Base-by-base conservation (phyloP, 2,113 vertebrate genomes). In the Trematocara macrostoma region DNA sequence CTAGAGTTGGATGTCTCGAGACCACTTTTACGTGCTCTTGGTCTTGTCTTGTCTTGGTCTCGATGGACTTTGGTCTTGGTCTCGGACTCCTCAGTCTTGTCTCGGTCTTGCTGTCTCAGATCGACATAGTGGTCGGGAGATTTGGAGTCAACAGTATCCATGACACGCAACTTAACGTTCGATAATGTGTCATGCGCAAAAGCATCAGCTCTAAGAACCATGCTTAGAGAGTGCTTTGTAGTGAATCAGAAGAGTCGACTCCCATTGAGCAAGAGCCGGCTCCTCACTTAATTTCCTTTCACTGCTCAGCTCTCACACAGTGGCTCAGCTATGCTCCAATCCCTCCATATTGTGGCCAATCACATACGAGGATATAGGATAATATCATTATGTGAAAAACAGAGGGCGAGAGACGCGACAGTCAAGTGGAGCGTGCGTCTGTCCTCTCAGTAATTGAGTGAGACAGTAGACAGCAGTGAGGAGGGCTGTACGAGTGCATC, bases 201-300 rank as follows among this genome's bases (percentile, higher is more conserved):
- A 29, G 55, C 23, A 56, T 56, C 11, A 1, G 12, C 23, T 29
- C 4, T 0, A 29, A 56, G 53, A 56, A 7, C 11, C 6, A 2
- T 56, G 20, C 20, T 26, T 14, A 26, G 7, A 56, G 53, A 29
- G 53, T 56, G 53, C 23, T 56, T 56, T 56, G 55, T 56, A 56
- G 23, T 56, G 12, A 56, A 29, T 56, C 23, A 29, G 55, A 29
- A 15, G 55, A 29, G 12, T 56, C 7, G 2, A 29, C 55, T 56
- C 12, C 7, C 12, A 29, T 56, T 56, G 55, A 15, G 55, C 4
- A 7, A 56, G 12, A 29, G 23, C 55, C 2, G 0, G 55, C 55
- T 56, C 11, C 2, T 56, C 23, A 56, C 12, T 29, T 56, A 2
- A 8, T 29, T 15, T 56, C 55, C 55, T 56, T 56, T 56, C 4